These are phyloP conservation scores for Neopipo cinnamomea DNA, from an alignment of 2,113 vertebrate genomes.

Conservation along the genomic window DNA sequence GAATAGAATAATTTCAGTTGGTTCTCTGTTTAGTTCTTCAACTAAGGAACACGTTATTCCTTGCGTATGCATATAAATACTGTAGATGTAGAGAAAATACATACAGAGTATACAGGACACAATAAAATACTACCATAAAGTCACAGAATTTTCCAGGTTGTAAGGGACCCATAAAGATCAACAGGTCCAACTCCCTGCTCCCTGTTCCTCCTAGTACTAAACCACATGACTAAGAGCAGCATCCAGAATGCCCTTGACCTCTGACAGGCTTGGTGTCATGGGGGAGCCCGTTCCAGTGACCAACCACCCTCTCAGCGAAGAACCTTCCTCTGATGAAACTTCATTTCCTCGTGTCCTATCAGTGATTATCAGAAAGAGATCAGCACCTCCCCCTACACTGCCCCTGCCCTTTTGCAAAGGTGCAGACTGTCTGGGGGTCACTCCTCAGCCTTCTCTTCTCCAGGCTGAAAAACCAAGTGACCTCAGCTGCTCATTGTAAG, in stretches of 20 bases:
- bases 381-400: fast-evolving
- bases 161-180: background rate
- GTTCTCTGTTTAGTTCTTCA: background rate
- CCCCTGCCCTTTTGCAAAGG: fast-evolving
- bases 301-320: background rate
- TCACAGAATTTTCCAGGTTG: background rate
- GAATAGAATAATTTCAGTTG: background rate
- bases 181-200: background rate
- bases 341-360: background rate
- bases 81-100: background rate
- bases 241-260: background rate
- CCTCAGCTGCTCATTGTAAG: background rate
- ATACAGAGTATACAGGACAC: background rate
- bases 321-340: background rate
- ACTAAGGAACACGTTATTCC: background rate
- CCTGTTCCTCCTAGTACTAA: background rate
- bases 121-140: background rate
- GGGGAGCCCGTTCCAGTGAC: background rate
- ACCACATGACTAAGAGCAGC: background rate
- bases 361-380: background rate
- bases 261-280: background rate
- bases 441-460: background rate
- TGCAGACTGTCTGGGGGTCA: background rate
- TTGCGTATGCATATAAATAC: background rate
- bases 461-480: background rate